Evolutionary conservation across 2,888 invertebrate species (phyloP).

Genomic region (Flexamia atlantica): DNA sequence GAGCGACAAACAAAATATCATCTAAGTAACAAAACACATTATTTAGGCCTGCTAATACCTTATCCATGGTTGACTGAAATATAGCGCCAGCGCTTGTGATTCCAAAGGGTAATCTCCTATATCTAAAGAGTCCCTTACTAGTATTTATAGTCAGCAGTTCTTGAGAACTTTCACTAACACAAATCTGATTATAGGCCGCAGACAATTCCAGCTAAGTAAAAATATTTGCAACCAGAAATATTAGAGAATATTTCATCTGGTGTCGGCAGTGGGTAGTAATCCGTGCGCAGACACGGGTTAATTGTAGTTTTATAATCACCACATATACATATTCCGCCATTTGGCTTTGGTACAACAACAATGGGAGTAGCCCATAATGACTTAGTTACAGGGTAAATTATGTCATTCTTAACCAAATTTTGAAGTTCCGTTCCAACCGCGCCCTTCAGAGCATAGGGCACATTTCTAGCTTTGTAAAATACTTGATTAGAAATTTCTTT

Average conservation of each 20-base stretch:
- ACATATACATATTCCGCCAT: background rate
- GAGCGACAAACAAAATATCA: slow-evolving; percentile 1
- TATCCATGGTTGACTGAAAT: slow-evolving; percentile 24
- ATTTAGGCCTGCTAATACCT: background rate
- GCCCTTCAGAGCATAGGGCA: background rate
- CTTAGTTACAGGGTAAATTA: slow-evolving; percentile 17
- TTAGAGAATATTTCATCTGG: slow-evolving; percentile 29
- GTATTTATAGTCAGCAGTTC: slow-evolving; percentile 11
- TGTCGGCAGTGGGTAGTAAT: slow-evolving; percentile 17
- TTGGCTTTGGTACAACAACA: background rate
- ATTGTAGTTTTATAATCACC: slow-evolving; percentile 15
- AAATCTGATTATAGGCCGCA: background rate
- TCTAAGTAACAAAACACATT: slow-evolving; percentile 4
- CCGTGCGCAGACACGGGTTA: slow-evolving; percentile 18
- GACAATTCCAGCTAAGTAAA: too few species aligned
- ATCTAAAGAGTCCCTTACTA: slow-evolving; percentile 11
- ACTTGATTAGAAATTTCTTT: slow-evolving; percentile 30
- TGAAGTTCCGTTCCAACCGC: slow-evolving; percentile 1
- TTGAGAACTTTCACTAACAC: background rate
- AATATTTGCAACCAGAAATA: slow-evolving; percentile 1
- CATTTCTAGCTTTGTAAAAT: slow-evolving; percentile 15
- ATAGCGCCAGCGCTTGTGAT: slow-evolving; percentile 15
- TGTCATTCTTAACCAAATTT: background rate
- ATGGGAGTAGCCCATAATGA: background rate
- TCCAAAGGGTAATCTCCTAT: slow-evolving; percentile 6